phyloP scores from a whole-genome alignment of 2,888 invertebrate genomes.

The Vandiemenella viatica region DNA sequence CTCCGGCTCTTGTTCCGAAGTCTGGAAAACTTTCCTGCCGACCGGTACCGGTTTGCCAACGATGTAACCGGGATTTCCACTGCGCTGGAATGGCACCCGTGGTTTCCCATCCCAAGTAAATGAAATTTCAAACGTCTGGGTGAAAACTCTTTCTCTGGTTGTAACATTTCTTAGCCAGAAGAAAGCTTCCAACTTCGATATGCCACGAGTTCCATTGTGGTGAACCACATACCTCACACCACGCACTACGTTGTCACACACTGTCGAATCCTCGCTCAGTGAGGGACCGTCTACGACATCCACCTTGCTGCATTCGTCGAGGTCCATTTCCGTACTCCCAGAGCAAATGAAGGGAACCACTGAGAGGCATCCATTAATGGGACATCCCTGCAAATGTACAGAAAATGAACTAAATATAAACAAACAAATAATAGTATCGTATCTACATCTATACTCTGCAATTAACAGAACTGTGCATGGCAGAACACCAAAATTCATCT shows the following conservation, averaged over 20 bases:
- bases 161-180: slow-evolving; percentile 28
- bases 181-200: slow-evolving; percentile 27
- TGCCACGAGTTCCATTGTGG: slow-evolving; percentile 35
- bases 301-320: slow-evolving; percentile 1
- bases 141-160: not conserved
- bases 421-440: no score
- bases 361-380: no score
- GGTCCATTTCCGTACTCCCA: no score
- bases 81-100: slow-evolving; percentile 27
- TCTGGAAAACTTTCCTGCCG: slow-evolving; percentile 26
- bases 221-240: slow-evolving; percentile 26
- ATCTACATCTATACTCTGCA: no score
- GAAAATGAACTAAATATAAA: no score
- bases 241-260: slow-evolving; percentile 28
- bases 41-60: slow-evolving; percentile 45
- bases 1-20: slow-evolving; percentile 18
- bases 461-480: no score
- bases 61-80: slow-evolving; percentile 67
- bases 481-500: no score
- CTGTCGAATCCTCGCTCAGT: slow-evolving; percentile 1
- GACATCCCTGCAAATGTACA: no score
- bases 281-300: slow-evolving; percentile 1
- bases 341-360: no score
- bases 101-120: slow-evolving; percentile 18
- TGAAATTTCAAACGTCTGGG: slow-evolving; percentile 8